Evolutionary conservation across 1,140 invertebrate genomes (phyloP).

Genomic region (Stratiolaelaps scimitus): DNA sequence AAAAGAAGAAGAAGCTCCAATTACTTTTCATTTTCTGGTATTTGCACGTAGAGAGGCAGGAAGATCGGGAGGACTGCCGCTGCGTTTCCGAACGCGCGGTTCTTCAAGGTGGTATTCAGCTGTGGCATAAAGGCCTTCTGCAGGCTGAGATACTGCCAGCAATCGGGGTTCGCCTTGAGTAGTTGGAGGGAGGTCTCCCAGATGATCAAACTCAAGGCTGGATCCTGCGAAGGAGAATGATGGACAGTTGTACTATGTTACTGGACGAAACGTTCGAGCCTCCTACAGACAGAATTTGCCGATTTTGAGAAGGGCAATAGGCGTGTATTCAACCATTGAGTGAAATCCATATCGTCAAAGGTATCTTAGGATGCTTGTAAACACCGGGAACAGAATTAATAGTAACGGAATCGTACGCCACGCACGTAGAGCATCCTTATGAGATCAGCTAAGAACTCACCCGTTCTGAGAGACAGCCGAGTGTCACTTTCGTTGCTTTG

Average conservation of each 20-base stretch:
- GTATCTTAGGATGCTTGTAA: neutral
- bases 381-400: neutral
- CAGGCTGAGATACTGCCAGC: neutral
- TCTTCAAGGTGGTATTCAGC: neutral
- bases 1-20: too few species aligned
- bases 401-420: too few species aligned
- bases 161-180: neutral
- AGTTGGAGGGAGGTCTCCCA: constrained; percentile 3
- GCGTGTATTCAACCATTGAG: too few species aligned
- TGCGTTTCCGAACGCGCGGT: neutral
- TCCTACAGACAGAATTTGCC: too few species aligned
- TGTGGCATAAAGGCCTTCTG: constrained; percentile 5
- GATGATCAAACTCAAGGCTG: neutral
- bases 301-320: too few species aligned
- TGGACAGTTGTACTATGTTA: neutral
- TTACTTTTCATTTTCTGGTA: neutral
- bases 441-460: neutral
- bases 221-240: constrained; percentile 5
- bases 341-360: too few species aligned
- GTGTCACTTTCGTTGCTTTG: neutral
- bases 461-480: neutral
- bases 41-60: neutral
- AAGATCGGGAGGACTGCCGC: neutral
- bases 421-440: neutral
- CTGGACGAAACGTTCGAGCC: too few species aligned